Conservation (phyloP, 2,888 invertebrate species). For the Sturmia bella region DNA sequence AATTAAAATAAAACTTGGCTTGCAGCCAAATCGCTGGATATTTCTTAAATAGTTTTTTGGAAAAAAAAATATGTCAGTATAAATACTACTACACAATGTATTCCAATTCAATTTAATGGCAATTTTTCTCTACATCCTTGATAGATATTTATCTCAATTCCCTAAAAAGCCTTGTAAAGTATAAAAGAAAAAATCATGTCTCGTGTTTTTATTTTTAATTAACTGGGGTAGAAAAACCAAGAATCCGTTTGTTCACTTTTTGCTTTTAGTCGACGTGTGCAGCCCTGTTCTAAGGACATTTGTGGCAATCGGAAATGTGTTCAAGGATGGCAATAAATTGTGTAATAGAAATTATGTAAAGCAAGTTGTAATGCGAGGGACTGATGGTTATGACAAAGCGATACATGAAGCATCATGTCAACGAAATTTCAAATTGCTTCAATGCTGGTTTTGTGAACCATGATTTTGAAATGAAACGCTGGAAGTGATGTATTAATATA, state of each 20-base stretch:
- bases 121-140: slow-evolving; percentile 33
- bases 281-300: slow-evolving; percentile 29
- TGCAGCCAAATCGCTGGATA: slow-evolving; percentile 4
- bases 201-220: slow-evolving; percentile 6
- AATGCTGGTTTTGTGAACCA: too few species aligned
- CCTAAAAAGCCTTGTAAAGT: not conserved
- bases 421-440: too few species aligned
- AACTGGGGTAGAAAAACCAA: not conserved
- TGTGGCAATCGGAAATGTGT: not conserved
- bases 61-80: not conserved
- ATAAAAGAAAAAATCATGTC: too few species aligned
- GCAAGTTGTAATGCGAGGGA: not conserved
- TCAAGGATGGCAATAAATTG: slow-evolving; percentile 1
- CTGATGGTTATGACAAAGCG: too few species aligned
- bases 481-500: too few species aligned
- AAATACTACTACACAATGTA: not conserved
- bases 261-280: not conserved
- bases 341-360: not conserved
- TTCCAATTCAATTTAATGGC: slow-evolving; percentile 14
- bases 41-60: slow-evolving; percentile 10
- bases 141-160: slow-evolving; percentile 10
- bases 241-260: not conserved
- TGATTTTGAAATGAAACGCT: too few species aligned
- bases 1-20: slow-evolving; percentile 39
- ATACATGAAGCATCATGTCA: too few species aligned